Evolutionary conservation across 1,140 invertebrate genomes (phyloP).

Genomic region (Centruroides sculpturatus): DNA sequence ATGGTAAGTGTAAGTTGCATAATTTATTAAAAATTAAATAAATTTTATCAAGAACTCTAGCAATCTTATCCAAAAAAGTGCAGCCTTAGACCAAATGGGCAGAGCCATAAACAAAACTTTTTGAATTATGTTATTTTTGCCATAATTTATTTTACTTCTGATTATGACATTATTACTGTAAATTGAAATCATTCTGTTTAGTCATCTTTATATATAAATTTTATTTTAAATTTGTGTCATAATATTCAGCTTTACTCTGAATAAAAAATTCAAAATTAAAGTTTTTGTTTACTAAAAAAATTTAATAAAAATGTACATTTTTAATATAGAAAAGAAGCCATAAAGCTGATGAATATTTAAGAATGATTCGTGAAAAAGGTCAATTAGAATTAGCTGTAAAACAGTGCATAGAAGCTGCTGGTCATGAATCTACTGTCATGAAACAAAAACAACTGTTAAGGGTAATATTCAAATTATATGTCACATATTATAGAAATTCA

Average conservation of each 20-base stretch:
- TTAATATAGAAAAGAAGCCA: slow-evolving; percentile 61
- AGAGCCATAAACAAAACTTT: too few species aligned
- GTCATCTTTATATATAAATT: neutral
- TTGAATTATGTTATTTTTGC: too few species aligned
- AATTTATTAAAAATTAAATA: too few species aligned
- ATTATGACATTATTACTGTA: too few species aligned
- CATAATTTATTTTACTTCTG: too few species aligned
- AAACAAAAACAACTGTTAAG: slow-evolving; percentile 79
- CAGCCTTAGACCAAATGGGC: too few species aligned
- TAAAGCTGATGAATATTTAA: slow-evolving; percentile 82
- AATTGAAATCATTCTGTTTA: too few species aligned
- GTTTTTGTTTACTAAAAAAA: slow-evolving; percentile 2
- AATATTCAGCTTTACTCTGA: neutral
- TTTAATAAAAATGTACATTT: slow-evolving; percentile 19
- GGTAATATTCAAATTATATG: slow-evolving; percentile 30
- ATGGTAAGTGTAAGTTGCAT: too few species aligned
- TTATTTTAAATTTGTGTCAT: neutral
- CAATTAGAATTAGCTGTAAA: slow-evolving; percentile 60
- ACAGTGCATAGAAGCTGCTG: slow-evolving; percentile 81
- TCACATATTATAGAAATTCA: too few species aligned
- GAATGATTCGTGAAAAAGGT: slow-evolving; percentile 53
- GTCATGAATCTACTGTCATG: slow-evolving; percentile 70
- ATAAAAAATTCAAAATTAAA: neutral
- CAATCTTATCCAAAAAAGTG: too few species aligned
- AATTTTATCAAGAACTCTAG: too few species aligned